Evolutionary conservation across 1,140 invertebrate genomes (phyloP).

Genomic region (Belonocnema kinseyi): DNA sequence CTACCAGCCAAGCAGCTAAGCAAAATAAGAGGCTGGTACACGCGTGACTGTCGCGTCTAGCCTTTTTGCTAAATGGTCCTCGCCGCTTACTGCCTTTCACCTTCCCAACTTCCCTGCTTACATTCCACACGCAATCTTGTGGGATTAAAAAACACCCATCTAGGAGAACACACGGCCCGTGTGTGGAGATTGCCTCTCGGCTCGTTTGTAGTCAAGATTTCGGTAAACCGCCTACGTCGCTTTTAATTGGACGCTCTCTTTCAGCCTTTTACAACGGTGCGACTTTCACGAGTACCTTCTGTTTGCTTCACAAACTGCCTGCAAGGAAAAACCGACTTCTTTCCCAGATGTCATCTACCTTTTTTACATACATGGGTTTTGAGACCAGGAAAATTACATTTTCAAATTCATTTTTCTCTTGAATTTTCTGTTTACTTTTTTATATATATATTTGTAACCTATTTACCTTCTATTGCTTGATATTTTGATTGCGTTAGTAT

Average conservation of each 20-base stretch:
- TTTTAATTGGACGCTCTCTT: constrained; percentile 59
- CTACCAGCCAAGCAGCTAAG: constrained; percentile 3
- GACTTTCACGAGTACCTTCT: background rate
- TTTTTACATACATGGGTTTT: background rate
- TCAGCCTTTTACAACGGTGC: background rate
- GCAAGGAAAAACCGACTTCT: constrained; percentile 21
- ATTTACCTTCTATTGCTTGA: background rate
- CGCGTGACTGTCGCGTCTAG: constrained; percentile 54
- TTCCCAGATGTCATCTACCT: background rate
- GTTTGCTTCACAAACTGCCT: constrained; percentile 27
- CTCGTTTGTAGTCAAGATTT: constrained; percentile 68
- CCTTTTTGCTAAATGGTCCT: constrained; percentile 70
- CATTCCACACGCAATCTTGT: constrained; percentile 63
- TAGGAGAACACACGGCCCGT: constrained; percentile 47
- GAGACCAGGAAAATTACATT: background rate
- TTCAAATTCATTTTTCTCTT: background rate
- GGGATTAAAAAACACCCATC: constrained; percentile 67
- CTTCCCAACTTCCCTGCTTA: constrained; percentile 40
- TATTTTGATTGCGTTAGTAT: background rate
- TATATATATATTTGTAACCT: background rate
- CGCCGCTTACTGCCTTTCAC: constrained; percentile 52
- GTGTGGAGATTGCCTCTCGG: constrained; percentile 55
- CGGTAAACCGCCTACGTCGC: constrained; percentile 55
- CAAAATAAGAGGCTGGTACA: constrained; percentile 51
- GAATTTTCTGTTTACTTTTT: background rate